Evolutionary conservation across 1,140 invertebrate genomes (phyloP).

Genomic region (Grapholita molesta): DNA sequence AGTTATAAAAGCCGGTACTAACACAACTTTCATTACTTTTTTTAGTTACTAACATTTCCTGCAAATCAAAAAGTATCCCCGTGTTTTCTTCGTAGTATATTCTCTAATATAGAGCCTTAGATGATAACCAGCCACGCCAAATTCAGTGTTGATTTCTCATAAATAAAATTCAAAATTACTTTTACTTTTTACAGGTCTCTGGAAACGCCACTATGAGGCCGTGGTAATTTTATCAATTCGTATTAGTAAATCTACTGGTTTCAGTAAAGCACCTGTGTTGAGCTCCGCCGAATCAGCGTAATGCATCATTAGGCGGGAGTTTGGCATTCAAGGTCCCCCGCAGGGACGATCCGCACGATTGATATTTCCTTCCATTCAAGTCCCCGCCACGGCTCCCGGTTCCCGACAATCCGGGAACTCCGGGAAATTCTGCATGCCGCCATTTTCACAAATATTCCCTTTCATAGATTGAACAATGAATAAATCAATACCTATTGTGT

Average conservation of each 20-base stretch:
- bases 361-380: conserved; percentile 53
- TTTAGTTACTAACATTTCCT: too few relatives aligned
- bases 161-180: too few relatives aligned
- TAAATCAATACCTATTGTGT: background rate
- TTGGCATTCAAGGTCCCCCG: conserved; percentile 62
- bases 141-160: too few relatives aligned
- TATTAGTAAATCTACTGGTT: background rate
- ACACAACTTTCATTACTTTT: too few relatives aligned
- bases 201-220: too few relatives aligned
- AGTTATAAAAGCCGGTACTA: too few relatives aligned
- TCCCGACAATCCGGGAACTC: background rate
- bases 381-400: background rate
- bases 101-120: too few relatives aligned
- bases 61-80: too few relatives aligned
- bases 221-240: background rate
- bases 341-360: conserved; percentile 53
- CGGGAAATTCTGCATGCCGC: background rate
- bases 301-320: conserved; percentile 73
- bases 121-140: too few relatives aligned
- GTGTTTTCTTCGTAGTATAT: too few relatives aligned
- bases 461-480: background rate
- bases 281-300: conserved; percentile 52
- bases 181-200: too few relatives aligned
- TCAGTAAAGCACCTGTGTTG: background rate
- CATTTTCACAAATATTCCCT: background rate